Evolutionary conservation across 1,140 invertebrate genomes (phyloP).

Genomic region (Zophobas atratus): DNA sequence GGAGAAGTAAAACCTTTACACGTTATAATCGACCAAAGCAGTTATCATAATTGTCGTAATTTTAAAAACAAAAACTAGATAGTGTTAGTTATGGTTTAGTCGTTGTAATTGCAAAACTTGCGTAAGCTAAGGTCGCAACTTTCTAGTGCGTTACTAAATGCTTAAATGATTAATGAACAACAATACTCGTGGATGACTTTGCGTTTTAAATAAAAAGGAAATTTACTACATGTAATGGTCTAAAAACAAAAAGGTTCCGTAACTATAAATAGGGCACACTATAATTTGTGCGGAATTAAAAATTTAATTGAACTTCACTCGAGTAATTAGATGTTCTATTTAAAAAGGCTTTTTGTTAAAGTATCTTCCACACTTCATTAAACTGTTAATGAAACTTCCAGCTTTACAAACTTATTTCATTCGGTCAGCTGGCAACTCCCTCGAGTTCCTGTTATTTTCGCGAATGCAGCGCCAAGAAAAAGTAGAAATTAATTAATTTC

Average conservation of each 20-base stretch:
- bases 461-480: conserved; percentile 2
- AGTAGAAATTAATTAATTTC: conserved; percentile 31
- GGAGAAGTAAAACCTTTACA: conserved; percentile 12
- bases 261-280: conserved; percentile 12
- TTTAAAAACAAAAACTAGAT: conserved; percentile 30
- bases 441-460: conserved; percentile 21
- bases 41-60: conserved; percentile 37
- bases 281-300: conserved; percentile 29
- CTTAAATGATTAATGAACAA: conserved; percentile 40
- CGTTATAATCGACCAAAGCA: conserved; percentile 6
- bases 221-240: conserved; percentile 7
- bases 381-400: conserved; percentile 39
- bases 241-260: conserved; percentile 23
- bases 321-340: conserved; percentile 29
- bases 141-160: conserved; percentile 34
- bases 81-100: conserved; percentile 33
- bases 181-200: conserved; percentile 23
- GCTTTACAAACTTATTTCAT: conserved; percentile 28
- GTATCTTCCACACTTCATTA: conserved; percentile 33
- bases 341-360: conserved; percentile 24
- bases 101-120: conserved; percentile 36
- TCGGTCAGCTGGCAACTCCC: conserved; percentile 12
- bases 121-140: conserved; percentile 32
- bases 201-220: conserved; percentile 7
- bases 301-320: conserved; percentile 33